These are phyloP conservation scores for Siphamia tubifer DNA, from an alignment of 2,113 vertebrate species.

Conservation along the genomic window DNA sequence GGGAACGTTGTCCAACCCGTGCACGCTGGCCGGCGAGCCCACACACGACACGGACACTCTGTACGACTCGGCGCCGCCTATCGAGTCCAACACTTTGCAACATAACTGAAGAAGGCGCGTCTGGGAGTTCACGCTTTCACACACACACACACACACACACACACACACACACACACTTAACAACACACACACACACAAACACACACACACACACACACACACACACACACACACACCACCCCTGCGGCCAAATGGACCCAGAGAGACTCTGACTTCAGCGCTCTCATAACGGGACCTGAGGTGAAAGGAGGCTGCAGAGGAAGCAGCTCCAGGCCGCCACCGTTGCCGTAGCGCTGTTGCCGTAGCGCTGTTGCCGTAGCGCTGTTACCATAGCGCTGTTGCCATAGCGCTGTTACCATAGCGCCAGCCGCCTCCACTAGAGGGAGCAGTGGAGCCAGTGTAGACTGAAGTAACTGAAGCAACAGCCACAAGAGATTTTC, in stretches of 20 bases:
- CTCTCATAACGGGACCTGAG: slow-evolving; percentile 50
- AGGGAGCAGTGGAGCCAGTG: slow-evolving; percentile 56
- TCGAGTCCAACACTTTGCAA: slow-evolving; percentile 99
- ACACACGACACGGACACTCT: slow-evolving; percentile 99
- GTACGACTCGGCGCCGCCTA: slow-evolving; percentile 99
- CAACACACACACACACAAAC: slow-evolving; percentile 50
- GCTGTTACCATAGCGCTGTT: too few species aligned
- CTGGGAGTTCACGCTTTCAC: slow-evolving; percentile 44
- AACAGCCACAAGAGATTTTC: slow-evolving; percentile 70
- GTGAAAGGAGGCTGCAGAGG: slow-evolving; percentile 50
- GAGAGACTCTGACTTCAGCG: slow-evolving; percentile 68
- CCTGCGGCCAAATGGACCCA: slow-evolving; percentile 60
- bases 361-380: slow-evolving; percentile 24
- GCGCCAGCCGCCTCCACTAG: slow-evolving; percentile 40
- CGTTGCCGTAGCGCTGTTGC: slow-evolving; percentile 39
- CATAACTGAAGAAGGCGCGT: slow-evolving; percentile 93
- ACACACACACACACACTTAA: slow-evolving; percentile 16
- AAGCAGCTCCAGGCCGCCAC: slow-evolving; percentile 49
- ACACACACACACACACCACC: slow-evolving; percentile 46
- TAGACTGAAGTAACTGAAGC: slow-evolving; percentile 15
- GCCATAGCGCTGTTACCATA: slow-evolving; percentile 46
- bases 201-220: neutral
- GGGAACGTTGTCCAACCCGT: slow-evolving; percentile 98
- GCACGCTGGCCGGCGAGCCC: slow-evolving; percentile 98
- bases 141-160: slow-evolving; percentile 48